Conservation (phyloP, 2,113 vertebrate species). For the Oenanthe melanoleuca region DNA sequence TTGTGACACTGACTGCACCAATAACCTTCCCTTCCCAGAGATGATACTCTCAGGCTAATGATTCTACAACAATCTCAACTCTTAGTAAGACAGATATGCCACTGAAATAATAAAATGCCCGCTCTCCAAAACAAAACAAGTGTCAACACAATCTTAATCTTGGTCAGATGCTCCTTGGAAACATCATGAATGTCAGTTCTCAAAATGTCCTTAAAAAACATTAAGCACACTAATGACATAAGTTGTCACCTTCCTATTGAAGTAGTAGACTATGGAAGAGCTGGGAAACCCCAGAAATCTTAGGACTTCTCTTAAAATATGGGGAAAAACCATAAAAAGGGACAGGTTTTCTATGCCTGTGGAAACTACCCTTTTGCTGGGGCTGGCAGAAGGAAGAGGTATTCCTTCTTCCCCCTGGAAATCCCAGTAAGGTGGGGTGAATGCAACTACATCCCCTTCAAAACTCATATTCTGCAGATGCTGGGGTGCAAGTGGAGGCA, state of each 20-base stretch:
- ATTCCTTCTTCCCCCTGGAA: constrained; percentile 28
- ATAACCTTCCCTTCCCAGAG: not conserved
- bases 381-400: not conserved
- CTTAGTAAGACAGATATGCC: not conserved
- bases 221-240: not conserved
- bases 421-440: not conserved
- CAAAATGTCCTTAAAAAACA: not conserved
- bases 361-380: not conserved
- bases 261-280: not conserved
- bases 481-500: not conserved
- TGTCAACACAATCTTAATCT: not conserved
- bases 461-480: not conserved
- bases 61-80: not conserved
- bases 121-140: not conserved
- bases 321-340: not conserved
- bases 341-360: not conserved
- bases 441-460: not conserved
- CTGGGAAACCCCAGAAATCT: not conserved
- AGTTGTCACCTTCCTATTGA: not conserved
- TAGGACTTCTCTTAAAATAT: not conserved
- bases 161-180: not conserved
- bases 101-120: not conserved
- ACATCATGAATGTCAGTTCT: not conserved
- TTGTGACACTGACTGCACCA: not conserved
- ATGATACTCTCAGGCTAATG: not conserved